Evolutionary conservation across 2,113 vertebrate species (phyloP), one percentile per base, ranked within the genome.

Genomic region (Fulmarus glacialis): DNA sequence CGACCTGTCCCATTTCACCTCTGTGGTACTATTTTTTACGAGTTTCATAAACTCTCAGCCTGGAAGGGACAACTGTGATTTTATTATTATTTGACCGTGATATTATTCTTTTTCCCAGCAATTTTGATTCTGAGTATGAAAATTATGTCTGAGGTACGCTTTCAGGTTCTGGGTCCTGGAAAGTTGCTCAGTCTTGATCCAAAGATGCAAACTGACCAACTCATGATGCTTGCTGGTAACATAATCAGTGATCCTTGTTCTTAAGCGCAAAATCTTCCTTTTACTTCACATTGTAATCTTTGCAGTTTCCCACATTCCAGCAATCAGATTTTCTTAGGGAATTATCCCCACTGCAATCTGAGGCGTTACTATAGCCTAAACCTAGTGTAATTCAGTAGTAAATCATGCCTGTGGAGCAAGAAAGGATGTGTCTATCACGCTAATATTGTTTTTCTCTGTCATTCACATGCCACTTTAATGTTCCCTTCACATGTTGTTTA

Each of bases 391-490:
- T 83, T 89, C 62, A 40, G 74, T 62, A 73, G 71, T 71, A 80
- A 93, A 86, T 73, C 45, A 48, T 34, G 47, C 50, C 63, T 0
- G 4, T 50, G 71, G 64, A 83, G 55, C 59, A 95, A 85, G 71
- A 91, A 93, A 60, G 29, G 24, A 66, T 70, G 30, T 85, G 64
- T 85, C 74, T 60, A 5, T 82, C 56, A 70, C 3, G 1, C 26
- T 62, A n/a, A 64, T 58, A 83, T 15, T 81, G 29, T 94, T 93
- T 83, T 82, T 40, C 74, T 91, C 73, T 95, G 86, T 89, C 81
- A 86, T n/a, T 82, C 67, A 63, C 14, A 27, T 22, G 73, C n/a
- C 59, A 60, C 9, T 3, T 93, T 53, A 90, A 90, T 67, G 53
- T 84, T 86, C 34, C 55, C 48, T 81, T 95, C 62, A 86, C 45